Evolutionary conservation across 2,888 invertebrate genomes (phyloP), one percentile per base, ranked within the genome.

Genomic region (Hydrotaea diabolus): DNA sequence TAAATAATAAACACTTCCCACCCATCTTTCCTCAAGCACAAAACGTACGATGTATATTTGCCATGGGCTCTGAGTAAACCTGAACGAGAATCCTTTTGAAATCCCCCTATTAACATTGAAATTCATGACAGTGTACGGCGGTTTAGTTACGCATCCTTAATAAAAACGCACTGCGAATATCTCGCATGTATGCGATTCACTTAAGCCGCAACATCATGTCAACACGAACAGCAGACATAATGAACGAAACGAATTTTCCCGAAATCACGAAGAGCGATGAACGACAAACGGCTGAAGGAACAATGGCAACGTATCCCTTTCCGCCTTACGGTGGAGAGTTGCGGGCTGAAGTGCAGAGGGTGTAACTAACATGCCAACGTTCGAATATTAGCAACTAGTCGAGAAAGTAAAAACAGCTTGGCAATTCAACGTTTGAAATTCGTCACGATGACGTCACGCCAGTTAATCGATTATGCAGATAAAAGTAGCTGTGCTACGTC

Each of bases 361-460:
- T 69, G 39, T 21, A 39, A 13, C 43, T 21, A 23, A 46, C 15
- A 69, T 13, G 9, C 11, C n/a, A n/a, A n/a, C n/a, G n/a, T 31
- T 39, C 31, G 31, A 31, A 31, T 31, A 31, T n/a, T 36, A 15
- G 36, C 17, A n/a, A 11, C n/a, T 17, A 31, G 31, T n/a, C n/a
- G n/a, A n/a, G 64, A 19, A 59, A 71, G 73, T 49, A 57, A 53
- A 59, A 79, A 73, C 85, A 82, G 79, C 85, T 85, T 82, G 73
- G 46, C 71, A 55, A 77, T 31, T 62, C 73, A 71, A 17, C 66
- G 23, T 36, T 36, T 43, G 15, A 66, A 90, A 91, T 91, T 91
- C 91, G 91, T 89, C 91, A 91, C 89, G 90, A 92, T 91, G 91
- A 91, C 91, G 91, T 91, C 91, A 91, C 91, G 92, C 89, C 82